Percentiles rank a stretch among this genome's conserved stretches.
Conservation (phyloP, 2,113 vertebrate genomes). For the Channa maculata region DNA sequence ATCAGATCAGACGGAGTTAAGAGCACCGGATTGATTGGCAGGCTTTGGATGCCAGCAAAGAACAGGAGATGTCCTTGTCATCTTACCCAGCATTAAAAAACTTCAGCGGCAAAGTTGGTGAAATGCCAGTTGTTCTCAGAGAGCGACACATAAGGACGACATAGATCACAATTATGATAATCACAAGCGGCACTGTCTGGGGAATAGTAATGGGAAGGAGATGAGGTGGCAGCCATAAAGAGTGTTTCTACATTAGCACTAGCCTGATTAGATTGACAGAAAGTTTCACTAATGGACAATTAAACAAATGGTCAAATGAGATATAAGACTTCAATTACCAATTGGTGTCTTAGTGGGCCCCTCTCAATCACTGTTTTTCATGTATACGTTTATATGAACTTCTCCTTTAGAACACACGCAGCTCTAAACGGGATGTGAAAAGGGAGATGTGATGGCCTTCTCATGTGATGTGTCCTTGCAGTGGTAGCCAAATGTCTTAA, state of each 20-base stretch:
- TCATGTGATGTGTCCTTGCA: constrained; percentile 26
- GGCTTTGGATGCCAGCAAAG: constrained; percentile 62
- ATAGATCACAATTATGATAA: constrained; percentile 82
- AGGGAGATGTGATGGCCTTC: background rate
- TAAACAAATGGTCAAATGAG: constrained; percentile 77
- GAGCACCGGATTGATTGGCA: constrained; percentile 73
- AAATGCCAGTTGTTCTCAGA: constrained; percentile 70
- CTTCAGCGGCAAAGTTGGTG: constrained; percentile 71
- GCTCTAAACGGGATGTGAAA: constrained; percentile 31
- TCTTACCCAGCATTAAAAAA: constrained; percentile 69
- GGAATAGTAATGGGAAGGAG: constrained; percentile 81
- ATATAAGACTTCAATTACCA: constrained; percentile 70
- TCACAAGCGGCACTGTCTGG: constrained; percentile 69
- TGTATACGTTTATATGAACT: constrained; percentile 35
- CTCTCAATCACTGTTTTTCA: constrained; percentile 40
- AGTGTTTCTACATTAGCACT: constrained; percentile 72
- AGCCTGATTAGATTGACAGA: constrained; percentile 77
- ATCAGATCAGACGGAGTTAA: constrained; percentile 47
- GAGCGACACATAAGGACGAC: constrained; percentile 78
- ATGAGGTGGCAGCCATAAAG: constrained; percentile 78
- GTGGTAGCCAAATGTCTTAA: constrained; percentile 1
- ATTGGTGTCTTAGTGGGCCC: constrained; percentile 50
- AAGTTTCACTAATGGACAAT: constrained; percentile 78
- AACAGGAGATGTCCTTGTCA: constrained; percentile 68
- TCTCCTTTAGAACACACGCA: constrained; percentile 2